A percentile compares a stretch with the other conserved stretches of the same genome.
Evolutionary conservation across 2,113 vertebrate genomes (phyloP).

Genomic region (Hiodon tergisus): DNA sequence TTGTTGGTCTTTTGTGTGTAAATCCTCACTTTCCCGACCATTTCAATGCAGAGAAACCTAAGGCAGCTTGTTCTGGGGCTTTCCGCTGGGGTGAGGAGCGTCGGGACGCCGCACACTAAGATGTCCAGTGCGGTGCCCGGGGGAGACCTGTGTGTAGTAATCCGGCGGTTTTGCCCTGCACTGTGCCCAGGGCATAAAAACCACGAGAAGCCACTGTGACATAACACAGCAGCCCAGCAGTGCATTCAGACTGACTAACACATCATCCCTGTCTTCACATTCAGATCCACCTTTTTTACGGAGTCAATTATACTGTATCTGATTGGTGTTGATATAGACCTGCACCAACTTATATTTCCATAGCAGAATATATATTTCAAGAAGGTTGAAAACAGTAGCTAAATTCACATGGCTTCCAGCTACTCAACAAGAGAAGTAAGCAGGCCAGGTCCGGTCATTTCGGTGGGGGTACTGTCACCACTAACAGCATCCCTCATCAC

Average conservation of each 20-base stretch:
- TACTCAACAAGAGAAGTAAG: neutral
- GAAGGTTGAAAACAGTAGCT: neutral
- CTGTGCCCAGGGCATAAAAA: too few species aligned
- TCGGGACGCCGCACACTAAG: constrained; percentile 13
- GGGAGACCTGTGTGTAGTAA: neutral
- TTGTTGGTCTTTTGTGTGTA: constrained; percentile 22
- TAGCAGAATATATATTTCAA: neutral
- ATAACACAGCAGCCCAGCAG: too few species aligned
- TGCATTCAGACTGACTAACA: too few species aligned
- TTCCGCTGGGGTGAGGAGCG: neutral
- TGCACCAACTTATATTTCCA: constrained; percentile 3
- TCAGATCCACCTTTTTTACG: neutral
- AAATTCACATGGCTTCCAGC: neutral
- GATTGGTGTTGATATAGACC: neutral
- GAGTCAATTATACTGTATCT: neutral
- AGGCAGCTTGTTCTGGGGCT: constrained; percentile 11
- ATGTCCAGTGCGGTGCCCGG: neutral
- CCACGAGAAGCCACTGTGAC: too few species aligned
- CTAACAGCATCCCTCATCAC: constrained; percentile 32
- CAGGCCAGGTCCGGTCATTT: neutral
- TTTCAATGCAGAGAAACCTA: constrained; percentile 21
- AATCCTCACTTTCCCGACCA: constrained; percentile 18
- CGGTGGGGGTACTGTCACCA: neutral
- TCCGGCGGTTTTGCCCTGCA: neutral
- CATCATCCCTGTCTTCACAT: neutral